Evolutionary conservation across 2,888 invertebrate species (phyloP).

Genomic region (Dynastes tityus): DNA sequence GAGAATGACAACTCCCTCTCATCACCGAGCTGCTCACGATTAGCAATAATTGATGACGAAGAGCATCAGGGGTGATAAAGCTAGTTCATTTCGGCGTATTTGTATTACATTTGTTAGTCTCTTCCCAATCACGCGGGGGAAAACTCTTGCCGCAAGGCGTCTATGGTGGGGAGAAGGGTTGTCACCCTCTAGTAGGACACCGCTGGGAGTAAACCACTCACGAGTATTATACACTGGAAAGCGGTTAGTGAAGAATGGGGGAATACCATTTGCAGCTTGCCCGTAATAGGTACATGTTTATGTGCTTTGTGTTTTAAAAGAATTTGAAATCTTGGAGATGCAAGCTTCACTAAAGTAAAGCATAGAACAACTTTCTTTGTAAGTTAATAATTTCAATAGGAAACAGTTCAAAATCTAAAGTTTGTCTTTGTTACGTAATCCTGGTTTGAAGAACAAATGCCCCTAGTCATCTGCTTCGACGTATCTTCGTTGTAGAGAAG

Average conservation of each 20-base stretch:
- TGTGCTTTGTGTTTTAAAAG: not conserved
- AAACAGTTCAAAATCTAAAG: too few relatives aligned
- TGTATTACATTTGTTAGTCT: conserved; percentile 42
- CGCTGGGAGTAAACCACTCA: conserved; percentile 23
- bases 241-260: not conserved
- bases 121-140: not conserved
- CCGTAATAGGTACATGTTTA: conserved; percentile 6
- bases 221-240: conserved; percentile 29
- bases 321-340: not conserved
- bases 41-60: conserved; percentile 38
- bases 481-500: too few relatives aligned
- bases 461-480: too few relatives aligned
- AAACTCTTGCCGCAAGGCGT: not conserved
- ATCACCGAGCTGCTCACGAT: conserved; percentile 19
- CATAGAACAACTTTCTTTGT: too few relatives aligned
- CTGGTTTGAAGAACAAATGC: too few relatives aligned
- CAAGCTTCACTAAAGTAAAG: too few relatives aligned
- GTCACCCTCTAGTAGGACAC: conserved; percentile 9
- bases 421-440: too few relatives aligned
- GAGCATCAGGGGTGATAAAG: not conserved
- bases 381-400: too few relatives aligned
- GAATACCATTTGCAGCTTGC: too few relatives aligned
- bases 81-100: conserved; percentile 25
- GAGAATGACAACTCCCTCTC: conserved; percentile 7
- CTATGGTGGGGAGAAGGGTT: conserved; percentile 4